Evolutionary conservation across 2,113 vertebrate species (phyloP).

Genomic region (Hippocampus abdominalis): DNA sequence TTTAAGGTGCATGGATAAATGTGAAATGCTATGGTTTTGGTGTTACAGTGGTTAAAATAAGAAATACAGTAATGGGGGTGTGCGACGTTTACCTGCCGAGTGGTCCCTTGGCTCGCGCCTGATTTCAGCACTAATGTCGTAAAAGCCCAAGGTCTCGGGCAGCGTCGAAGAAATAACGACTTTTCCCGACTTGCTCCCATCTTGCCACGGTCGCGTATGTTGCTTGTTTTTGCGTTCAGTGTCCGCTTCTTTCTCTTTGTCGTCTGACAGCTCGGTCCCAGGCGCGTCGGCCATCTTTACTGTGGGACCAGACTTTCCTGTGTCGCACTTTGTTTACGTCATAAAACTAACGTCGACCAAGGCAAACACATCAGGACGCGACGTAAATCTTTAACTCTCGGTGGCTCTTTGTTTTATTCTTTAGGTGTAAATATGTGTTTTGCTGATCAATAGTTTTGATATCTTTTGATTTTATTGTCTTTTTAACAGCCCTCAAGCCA

Average conservation of each 20-base stretch:
- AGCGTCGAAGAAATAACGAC: slow-evolving; percentile 23
- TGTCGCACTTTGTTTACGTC: slow-evolving; percentile 29
- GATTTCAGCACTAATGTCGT: slow-evolving; percentile 55
- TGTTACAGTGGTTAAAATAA: neutral
- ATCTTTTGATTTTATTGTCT: neutral
- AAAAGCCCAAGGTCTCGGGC: slow-evolving; percentile 74
- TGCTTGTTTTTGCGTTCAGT: slow-evolving; percentile 45
- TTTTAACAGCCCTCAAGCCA: no score
- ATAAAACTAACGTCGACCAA: neutral
- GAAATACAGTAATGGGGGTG: neutral
- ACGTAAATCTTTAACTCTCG: neutral
- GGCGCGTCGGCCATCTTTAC: slow-evolving; percentile 74
- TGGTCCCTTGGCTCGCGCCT: slow-evolving; percentile 53
- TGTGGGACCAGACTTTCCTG: slow-evolving; percentile 19
- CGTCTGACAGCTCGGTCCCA: slow-evolving; percentile 59
- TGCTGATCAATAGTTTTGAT: no score
- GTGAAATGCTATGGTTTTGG: neutral
- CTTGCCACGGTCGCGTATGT: slow-evolving; percentile 37
- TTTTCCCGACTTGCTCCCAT: slow-evolving; percentile 39
- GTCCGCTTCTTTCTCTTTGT: slow-evolving; percentile 66
- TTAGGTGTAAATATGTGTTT: neutral
- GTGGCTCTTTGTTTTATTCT: neutral
- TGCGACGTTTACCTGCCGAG: slow-evolving; percentile 64
- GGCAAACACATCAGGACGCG: neutral
- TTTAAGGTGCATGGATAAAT: neutral